A percentile compares a stretch with the other conserved stretches of the same genome.
Evolutionary conservation across 2,797 vertebrate species (phyloP).

Genomic region (Pogonophryne albipinna): DNA sequence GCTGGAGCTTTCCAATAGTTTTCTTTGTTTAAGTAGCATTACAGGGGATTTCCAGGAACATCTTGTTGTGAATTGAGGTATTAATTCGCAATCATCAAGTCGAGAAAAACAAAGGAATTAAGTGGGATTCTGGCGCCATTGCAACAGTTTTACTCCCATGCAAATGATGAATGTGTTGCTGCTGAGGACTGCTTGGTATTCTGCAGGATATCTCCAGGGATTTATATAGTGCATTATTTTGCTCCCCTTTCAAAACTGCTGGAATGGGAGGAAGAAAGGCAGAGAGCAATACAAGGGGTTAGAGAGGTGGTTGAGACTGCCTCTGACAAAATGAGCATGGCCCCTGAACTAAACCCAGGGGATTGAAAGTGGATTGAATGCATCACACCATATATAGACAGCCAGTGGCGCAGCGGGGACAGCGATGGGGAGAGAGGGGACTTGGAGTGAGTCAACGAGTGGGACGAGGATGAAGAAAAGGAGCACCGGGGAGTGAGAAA

Average conservation of each 20-base stretch:
- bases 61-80: conserved; percentile 48
- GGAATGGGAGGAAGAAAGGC: conserved; percentile 59
- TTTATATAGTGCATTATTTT: conserved; percentile 66
- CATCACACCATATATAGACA: conserved; percentile 76
- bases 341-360: conserved; percentile 80
- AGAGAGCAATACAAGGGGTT: conserved; percentile 63
- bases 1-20: conserved; percentile 41
- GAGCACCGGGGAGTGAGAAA: conserved; percentile 38
- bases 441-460: conserved; percentile 59
- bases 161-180: conserved; percentile 19
- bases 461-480: conserved; percentile 66
- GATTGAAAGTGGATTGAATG: conserved; percentile 83
- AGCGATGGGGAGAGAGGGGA: conserved; percentile 34
- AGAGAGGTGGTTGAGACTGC: conserved; percentile 65
- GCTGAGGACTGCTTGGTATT: conserved; percentile 41
- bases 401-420: conserved; percentile 44
- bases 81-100: conserved; percentile 37
- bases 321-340: conserved; percentile 75
- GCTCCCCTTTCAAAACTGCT: conserved; percentile 56
- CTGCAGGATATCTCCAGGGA: conserved; percentile 30
- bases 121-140: conserved; percentile 15
- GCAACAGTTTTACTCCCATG: conserved; percentile 8
- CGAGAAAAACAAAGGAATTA: conserved; percentile 50
- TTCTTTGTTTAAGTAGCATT: conserved; percentile 56
- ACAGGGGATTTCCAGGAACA: conserved; percentile 48